Evolutionary conservation across 2,113 vertebrate species (phyloP).

Genomic region (Pao palembangensis): DNA sequence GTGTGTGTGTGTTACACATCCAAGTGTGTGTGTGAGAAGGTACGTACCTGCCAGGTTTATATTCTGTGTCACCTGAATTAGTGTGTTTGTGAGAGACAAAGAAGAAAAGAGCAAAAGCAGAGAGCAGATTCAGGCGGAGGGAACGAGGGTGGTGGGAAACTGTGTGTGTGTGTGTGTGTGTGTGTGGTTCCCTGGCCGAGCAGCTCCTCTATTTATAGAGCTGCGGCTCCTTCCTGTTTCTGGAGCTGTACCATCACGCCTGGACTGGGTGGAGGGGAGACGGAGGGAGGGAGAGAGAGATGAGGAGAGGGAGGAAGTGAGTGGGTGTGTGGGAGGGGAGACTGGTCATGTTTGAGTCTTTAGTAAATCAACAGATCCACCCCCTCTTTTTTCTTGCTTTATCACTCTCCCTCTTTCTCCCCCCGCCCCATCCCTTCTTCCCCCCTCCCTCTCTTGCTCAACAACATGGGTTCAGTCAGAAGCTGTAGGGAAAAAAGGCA

Average conservation of each 20-base stretch:
- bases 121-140: slow-evolving; percentile 23
- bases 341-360: slow-evolving; percentile 64
- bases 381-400: slow-evolving; percentile 25
- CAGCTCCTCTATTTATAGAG: slow-evolving; percentile 73
- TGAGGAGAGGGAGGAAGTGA: slow-evolving; percentile 30
- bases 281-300: not conserved
- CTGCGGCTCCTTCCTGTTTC: slow-evolving; percentile 73
- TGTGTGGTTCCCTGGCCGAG: slow-evolving; percentile 66
- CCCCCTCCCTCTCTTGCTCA: slow-evolving; percentile 40
- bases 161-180: slow-evolving; percentile 38
- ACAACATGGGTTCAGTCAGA: slow-evolving; percentile 49
- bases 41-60: not conserved
- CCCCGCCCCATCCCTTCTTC: slow-evolving; percentile 12
- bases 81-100: slow-evolving; percentile 38
- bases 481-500: slow-evolving; percentile 23
- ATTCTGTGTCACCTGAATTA: no score
- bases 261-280: slow-evolving; percentile 34
- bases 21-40: not conserved
- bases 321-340: slow-evolving; percentile 62
- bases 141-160: slow-evolving; percentile 54
- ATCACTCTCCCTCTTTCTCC: not conserved
- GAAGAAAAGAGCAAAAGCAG: slow-evolving; percentile 28
- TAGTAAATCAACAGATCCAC: slow-evolving; percentile 72
- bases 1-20: not conserved
- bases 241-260: slow-evolving; percentile 70